Percentiles rank a stretch among this genome's conserved stretches.
Conservation (phyloP, 2,113 vertebrate species). For the Leptocoma aspasia region DNA sequence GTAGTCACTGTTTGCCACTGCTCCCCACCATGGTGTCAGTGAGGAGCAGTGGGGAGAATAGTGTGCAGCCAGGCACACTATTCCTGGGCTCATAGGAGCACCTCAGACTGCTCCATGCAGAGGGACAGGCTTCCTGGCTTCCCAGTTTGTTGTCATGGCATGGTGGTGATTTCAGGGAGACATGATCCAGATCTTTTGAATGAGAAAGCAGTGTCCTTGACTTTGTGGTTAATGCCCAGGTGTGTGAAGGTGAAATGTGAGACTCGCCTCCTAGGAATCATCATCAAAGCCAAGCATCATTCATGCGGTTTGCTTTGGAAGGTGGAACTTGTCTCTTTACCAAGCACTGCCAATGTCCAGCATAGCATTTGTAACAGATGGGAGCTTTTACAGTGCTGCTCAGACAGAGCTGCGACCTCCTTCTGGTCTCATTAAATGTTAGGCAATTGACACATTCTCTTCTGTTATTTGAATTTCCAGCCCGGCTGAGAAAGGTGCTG, state of each 20-base stretch:
- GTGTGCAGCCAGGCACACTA: fast-evolving
- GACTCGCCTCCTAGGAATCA: background rate
- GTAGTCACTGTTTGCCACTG: background rate
- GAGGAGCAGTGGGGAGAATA: no score
- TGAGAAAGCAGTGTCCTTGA: constrained; percentile 42
- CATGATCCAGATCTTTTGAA: constrained; percentile 9
- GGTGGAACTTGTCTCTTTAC: constrained; percentile 10
- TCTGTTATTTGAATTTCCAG: constrained; percentile 1
- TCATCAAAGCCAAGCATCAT: constrained; percentile 15
- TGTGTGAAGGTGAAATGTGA: constrained; percentile 17
- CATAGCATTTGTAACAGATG: constrained; percentile 6
- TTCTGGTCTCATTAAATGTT: constrained; percentile 14
- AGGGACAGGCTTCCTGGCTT: background rate
- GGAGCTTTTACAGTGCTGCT: constrained; percentile 14
- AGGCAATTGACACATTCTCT: background rate
- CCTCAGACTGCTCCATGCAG: background rate
- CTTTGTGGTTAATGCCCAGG: constrained; percentile 47
- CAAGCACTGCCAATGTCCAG: background rate
- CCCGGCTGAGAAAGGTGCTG: constrained; percentile 46
- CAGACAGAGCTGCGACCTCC: background rate
- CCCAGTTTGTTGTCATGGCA: constrained; percentile 12
- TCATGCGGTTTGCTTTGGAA: constrained; percentile 18
- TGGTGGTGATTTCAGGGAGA: constrained; percentile 25
- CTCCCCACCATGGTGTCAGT: background rate
- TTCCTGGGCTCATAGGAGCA: background rate